These are phyloP conservation scores for Chaetophractus vellerosus DNA, from an alignment of 2,797 vertebrate species.

Conservation along the genomic window DNA sequence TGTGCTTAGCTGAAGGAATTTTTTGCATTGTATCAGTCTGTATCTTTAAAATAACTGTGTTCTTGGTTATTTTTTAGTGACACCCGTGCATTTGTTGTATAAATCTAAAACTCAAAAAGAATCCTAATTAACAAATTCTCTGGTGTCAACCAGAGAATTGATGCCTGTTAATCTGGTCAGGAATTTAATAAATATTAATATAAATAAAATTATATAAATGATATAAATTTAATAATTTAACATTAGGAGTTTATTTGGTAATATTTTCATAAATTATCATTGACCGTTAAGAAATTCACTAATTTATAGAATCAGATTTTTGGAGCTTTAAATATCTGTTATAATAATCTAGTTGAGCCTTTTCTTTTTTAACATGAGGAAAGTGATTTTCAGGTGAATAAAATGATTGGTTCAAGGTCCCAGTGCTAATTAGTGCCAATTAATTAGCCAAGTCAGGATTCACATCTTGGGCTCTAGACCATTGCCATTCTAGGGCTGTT, in stretches of 20 bases:
- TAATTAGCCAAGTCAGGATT: background rate
- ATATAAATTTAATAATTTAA: background rate
- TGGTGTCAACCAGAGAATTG: too few species aligned
- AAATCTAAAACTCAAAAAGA: constrained; percentile 6
- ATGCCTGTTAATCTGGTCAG: background rate
- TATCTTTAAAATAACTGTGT: background rate
- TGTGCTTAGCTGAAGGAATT: background rate
- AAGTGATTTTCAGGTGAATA: background rate
- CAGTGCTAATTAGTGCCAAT: background rate
- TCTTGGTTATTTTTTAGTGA: background rate
- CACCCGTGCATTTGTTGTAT: background rate
- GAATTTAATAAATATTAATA: background rate
- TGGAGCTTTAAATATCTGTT: background rate
- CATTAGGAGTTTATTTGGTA: background rate
- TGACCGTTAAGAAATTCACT: background rate
- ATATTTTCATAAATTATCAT: background rate
- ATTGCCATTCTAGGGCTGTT: background rate
- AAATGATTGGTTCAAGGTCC: background rate
- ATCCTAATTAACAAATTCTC: background rate
- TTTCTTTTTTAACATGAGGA: background rate
- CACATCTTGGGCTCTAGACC: background rate
- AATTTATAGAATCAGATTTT: background rate
- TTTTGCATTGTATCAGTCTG: background rate
- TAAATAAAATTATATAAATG: too few species aligned
- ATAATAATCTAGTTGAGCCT: background rate